Conservation (phyloP, 2,888 invertebrate species). For the Lasius fuliginosus region DNA sequence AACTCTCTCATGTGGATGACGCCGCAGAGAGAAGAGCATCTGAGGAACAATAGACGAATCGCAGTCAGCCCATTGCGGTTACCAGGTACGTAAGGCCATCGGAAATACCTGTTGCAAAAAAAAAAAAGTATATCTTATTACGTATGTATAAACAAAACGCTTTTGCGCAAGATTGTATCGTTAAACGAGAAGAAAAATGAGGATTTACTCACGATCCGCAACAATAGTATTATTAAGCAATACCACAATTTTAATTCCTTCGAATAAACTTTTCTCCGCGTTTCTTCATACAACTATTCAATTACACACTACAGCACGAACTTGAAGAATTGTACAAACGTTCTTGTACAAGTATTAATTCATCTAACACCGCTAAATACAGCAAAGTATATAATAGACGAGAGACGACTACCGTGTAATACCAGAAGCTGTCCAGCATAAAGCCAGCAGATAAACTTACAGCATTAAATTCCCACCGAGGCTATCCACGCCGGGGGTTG, state of each 20-base stretch:
- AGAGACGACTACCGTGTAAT: slow-evolving; percentile 28
- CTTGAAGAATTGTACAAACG: neutral
- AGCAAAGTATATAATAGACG: neutral
- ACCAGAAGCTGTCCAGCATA: slow-evolving; percentile 32
- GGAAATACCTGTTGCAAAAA: slow-evolving; percentile 45
- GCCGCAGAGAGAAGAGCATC: slow-evolving; percentile 55
- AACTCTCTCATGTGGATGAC: slow-evolving; percentile 74
- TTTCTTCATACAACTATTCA: neutral
- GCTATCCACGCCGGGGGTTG: neutral
- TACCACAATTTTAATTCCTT: neutral
- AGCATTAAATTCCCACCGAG: slow-evolving; percentile 24
- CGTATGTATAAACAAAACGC: neutral
- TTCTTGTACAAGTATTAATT: neutral
- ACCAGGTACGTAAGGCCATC: slow-evolving; percentile 8
- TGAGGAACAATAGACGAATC: slow-evolving; percentile 30
- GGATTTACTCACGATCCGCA: neutral
- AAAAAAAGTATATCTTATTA: slow-evolving; percentile 17
- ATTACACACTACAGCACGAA: neutral
- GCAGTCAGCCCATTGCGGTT: slow-evolving; percentile 56
- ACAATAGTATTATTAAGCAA: neutral
- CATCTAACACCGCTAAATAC: neutral
- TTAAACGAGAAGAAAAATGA: neutral
- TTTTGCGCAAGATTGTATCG: neutral
- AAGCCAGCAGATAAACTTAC: slow-evolving; percentile 21
- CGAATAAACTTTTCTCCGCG: neutral